Evolutionary conservation across 2,797 vertebrate genomes (phyloP).

Genomic region (Leptatherina wallacei): DNA sequence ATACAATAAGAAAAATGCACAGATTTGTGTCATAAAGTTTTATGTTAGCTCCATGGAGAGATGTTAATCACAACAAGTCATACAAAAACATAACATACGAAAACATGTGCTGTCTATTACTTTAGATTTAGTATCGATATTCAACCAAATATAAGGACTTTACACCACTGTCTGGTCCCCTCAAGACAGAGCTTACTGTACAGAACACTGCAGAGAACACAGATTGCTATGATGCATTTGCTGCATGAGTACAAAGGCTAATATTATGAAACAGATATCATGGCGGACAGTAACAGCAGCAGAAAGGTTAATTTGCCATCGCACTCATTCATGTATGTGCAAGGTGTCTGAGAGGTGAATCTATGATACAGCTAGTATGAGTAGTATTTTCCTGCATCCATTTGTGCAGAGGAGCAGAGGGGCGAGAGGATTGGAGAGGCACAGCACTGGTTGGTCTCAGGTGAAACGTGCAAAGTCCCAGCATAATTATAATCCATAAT

Average conservation of each 20-base stretch:
- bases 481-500: slow-evolving; percentile 86
- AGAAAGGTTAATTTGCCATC: slow-evolving; percentile 45
- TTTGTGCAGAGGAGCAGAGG: slow-evolving; percentile 72
- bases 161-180: background rate
- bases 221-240: slow-evolving; percentile 21
- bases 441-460: slow-evolving; percentile 73
- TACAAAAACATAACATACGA: background rate
- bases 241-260: slow-evolving; percentile 12
- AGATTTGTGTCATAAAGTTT: background rate
- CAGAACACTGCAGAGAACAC: background rate
- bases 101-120: background rate
- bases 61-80: background rate
- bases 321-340: slow-evolving; percentile 40
- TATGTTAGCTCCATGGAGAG: background rate
- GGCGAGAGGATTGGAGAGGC: slow-evolving; percentile 60
- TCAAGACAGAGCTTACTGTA: slow-evolving; percentile 3
- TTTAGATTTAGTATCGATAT: background rate
- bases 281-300: slow-evolving; percentile 15
- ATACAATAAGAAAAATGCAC: background rate
- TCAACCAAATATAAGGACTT: slow-evolving; percentile 6
- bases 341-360: slow-evolving; percentile 53
- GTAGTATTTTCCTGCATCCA: slow-evolving; percentile 71
- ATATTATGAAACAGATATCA: slow-evolving; percentile 13
- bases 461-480: slow-evolving; percentile 79
- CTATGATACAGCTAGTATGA: slow-evolving; percentile 55